Evolutionary conservation across 2,888 invertebrate genomes (phyloP), one percentile per base, ranked within the genome.

Genomic region (Sminthurides aquaticus): DNA sequence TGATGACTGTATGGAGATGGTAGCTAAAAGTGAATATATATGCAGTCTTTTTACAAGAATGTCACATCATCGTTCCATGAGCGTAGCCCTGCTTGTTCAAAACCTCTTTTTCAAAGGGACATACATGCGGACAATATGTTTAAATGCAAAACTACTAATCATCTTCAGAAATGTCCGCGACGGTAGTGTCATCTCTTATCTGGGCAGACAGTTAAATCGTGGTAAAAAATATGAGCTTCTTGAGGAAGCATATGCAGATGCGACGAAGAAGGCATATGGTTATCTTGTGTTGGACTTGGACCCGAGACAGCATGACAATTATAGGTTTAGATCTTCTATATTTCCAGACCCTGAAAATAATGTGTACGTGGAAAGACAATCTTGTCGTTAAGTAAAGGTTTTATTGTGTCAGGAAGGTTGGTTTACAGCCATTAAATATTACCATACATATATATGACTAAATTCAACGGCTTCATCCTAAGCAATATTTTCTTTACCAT

Each of bases 151-250:
- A 5, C 34, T 57, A 18, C n/a, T 58, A 3, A 34, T 18, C 20
- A 28, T 64, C 3, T 63, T 68, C 63, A 67, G 61, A 59, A 69
- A 69, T 59, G 61, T 62, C 18, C 27, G 71, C 11, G 71, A 71
- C 8, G 59, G 48, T 27, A 22, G 26, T 0, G 56, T 55, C 49
- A 27, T 59, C 3, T 25, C 18, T 11, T n/a, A 55, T 0, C 22
- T 71, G 15, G 69, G 70, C 15, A n/a, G 65, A 2, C 67, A 68
- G 60, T 69, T 71, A 65, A 68, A 68, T 60, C 48, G 64, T 0
- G 61, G 61, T n/a, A 67, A 64, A 43, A 59, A 49, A 0, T 65
- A 66, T 62, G 1, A 1, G 1, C 27, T 54, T 2, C 29, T 71
- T 11, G 62, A 71, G 34, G n/a, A 28, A n/a, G 71, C 71, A 0